phyloP scores from a whole-genome alignment of 53 echinoderm and acorn worm species.

The Hippasteria phrygiana region DNA sequence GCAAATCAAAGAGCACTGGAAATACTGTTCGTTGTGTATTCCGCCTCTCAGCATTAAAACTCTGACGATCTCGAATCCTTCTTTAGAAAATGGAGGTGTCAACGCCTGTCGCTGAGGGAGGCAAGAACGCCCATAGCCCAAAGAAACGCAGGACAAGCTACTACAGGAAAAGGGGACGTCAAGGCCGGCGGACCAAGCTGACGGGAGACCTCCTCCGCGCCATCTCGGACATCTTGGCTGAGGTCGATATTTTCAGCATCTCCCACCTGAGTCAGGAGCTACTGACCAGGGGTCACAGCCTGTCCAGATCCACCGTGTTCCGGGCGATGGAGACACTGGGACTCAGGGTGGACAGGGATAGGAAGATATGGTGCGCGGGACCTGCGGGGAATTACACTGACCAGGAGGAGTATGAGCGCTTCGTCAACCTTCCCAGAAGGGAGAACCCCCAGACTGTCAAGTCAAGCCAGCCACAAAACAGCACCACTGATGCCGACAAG shows the following conservation, averaged over 20 bases:
- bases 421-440: too few relatives aligned
- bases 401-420: too few relatives aligned
- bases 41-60: too few relatives aligned
- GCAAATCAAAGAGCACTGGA: too few relatives aligned
- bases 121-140: background rate
- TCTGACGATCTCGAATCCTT: too few relatives aligned
- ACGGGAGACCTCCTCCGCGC: constrained; percentile 68
- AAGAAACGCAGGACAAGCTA: constrained; percentile 15
- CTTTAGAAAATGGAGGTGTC: background rate
- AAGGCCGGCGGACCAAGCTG: constrained; percentile 72
- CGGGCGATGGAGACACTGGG: constrained; percentile 80
- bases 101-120: background rate
- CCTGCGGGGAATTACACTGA: background rate
- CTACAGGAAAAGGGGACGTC: constrained; percentile 7
- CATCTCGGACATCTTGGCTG: constrained; percentile 67
- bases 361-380: constrained; percentile 58
- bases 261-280: constrained; percentile 62
- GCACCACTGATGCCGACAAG: background rate
- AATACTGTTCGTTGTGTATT: too few relatives aligned
- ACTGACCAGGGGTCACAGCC: constrained; percentile 62
- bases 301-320: constrained; percentile 81
- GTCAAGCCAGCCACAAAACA: background rate
- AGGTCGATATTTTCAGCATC: constrained; percentile 26
- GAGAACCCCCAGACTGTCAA: too few relatives aligned
- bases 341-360: constrained; percentile 72